Evolutionary conservation across 2,113 vertebrate species (phyloP), one percentile per base, ranked within the genome.

Genomic region (Coptodon rendalli): DNA sequence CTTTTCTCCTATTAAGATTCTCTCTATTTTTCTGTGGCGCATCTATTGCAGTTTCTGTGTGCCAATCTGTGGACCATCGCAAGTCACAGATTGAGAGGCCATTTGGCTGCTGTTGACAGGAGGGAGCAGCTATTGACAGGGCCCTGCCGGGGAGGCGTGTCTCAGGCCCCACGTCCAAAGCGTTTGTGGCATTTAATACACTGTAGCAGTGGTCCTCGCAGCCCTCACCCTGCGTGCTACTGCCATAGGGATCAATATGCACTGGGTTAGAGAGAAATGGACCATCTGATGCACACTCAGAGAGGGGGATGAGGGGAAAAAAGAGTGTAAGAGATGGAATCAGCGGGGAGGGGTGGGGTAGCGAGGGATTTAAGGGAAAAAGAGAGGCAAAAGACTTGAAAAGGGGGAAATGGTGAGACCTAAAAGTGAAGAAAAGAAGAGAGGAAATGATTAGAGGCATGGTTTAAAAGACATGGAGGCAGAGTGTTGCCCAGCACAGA

Each of bases 101-200:
- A 95, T 96, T 96, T 95, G 93, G 94, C 95, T 93, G 94, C 94
- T 96, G 95, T 95, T 97, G 95, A 96, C 95, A 95, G 94, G 95
- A 95, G 95, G 95, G 91, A 95, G 94, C 92, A 94, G 94, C 92
- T 96, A 96, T 97, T 90, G 96, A 96, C 95, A 95, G 94, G 94
- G 90, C 89, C 93, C 94, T 94, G 94, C 93, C 93, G 94, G 93
- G 93, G 93, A 94, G 96, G 95, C 93, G 94, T 94, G 93, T 95
- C 95, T 94, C 94, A 59, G 91, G 89, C 94, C 93, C 95, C 88
- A 50, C 93, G 94, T 96, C 96, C 94, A 96, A 96, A 96, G 93
- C 95, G 89, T 95, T 95, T 94, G 95, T 96, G 96, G 95, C 96
- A 93, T 96, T 96, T 96, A 96, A 96, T 97, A 96, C 95, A 96